Conservation (phyloP, 2,113 vertebrate species). For the Caranx melampygus region DNA sequence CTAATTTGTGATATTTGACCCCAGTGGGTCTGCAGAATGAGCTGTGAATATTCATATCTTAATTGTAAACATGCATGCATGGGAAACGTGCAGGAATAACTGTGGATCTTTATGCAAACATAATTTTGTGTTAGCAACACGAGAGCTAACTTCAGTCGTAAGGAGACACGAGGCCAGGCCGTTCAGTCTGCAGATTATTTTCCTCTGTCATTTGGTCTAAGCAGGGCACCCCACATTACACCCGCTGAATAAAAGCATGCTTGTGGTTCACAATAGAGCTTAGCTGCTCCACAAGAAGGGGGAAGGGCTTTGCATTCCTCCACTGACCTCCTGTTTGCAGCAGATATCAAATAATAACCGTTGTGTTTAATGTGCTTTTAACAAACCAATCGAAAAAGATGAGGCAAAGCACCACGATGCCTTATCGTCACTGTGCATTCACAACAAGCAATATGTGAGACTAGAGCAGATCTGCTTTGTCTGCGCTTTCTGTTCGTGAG, state of each 20-base stretch:
- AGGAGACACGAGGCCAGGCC: slow-evolving; percentile 8
- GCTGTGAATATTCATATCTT: background rate
- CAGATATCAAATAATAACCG: slow-evolving; percentile 69
- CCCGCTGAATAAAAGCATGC: slow-evolving; percentile 72
- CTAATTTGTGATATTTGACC: background rate
- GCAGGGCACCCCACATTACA: slow-evolving; percentile 63
- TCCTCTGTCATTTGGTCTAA: slow-evolving; percentile 52
- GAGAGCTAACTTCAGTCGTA: background rate
- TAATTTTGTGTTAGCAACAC: background rate
- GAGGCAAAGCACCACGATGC: background rate
- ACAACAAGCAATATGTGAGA: background rate
- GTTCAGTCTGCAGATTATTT: slow-evolving; percentile 23
- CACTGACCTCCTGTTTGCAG: slow-evolving; percentile 65
- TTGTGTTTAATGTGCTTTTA: slow-evolving; percentile 5
- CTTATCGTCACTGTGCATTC: background rate
- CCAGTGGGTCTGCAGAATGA: background rate
- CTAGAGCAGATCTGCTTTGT: slow-evolving; percentile 32
- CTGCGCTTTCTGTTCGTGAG: slow-evolving; percentile 6
- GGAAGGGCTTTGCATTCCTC: slow-evolving; percentile 78
- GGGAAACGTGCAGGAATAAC: background rate
- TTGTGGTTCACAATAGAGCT: slow-evolving; percentile 75
- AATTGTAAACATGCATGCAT: background rate
- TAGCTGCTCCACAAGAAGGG: slow-evolving; percentile 62
- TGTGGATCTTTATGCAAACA: background rate
- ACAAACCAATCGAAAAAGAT: background rate